Evolutionary conservation across 2,888 invertebrate genomes (phyloP).

Genomic region (Monochamus alternatus): DNA sequence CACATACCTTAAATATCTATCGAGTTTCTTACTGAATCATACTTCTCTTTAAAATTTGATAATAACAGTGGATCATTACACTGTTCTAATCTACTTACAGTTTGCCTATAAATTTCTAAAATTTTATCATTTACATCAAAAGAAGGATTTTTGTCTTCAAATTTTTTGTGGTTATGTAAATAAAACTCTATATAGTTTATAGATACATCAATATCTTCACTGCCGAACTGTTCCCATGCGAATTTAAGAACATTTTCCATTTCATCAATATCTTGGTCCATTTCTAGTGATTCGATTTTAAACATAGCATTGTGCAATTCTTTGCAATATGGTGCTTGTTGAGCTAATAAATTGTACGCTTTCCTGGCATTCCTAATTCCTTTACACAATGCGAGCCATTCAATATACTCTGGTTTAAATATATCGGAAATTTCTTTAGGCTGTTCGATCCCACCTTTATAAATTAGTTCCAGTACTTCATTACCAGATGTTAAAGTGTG

Average conservation of each 20-base stretch:
- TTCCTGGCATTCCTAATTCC: slow-evolving; percentile 76
- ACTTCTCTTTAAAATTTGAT: slow-evolving; percentile 50
- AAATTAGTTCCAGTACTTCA: slow-evolving; percentile 68
- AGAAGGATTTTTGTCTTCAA: slow-evolving; percentile 74
- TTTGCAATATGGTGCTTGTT: slow-evolving; percentile 61
- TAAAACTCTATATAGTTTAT: slow-evolving; percentile 76
- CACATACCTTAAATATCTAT: slow-evolving; percentile 3
- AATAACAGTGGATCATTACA: slow-evolving; percentile 45
- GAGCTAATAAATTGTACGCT: slow-evolving; percentile 75
- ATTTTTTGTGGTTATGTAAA: slow-evolving; percentile 73
- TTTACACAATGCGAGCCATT: slow-evolving; percentile 71
- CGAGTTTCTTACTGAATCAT: slow-evolving; percentile 28
- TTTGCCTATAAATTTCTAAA: slow-evolving; percentile 43
- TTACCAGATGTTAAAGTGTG: slow-evolving; percentile 65
- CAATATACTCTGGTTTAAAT: slow-evolving; percentile 77
- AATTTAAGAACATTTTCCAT: slow-evolving; percentile 78
- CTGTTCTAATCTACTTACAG: slow-evolving; percentile 41
- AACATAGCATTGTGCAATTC: slow-evolving; percentile 68
- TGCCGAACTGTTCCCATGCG: slow-evolving; percentile 79
- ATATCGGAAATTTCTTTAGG: slow-evolving; percentile 72
- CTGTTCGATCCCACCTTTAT: slow-evolving; percentile 71
- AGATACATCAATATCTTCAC: slow-evolving; percentile 80
- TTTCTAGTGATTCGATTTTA: slow-evolving; percentile 72
- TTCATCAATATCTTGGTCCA: slow-evolving; percentile 71
- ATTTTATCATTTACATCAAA: slow-evolving; percentile 68